Evolutionary conservation across 2,113 vertebrate species (phyloP).

Genomic region (human (Homo sapiens)): DNA sequence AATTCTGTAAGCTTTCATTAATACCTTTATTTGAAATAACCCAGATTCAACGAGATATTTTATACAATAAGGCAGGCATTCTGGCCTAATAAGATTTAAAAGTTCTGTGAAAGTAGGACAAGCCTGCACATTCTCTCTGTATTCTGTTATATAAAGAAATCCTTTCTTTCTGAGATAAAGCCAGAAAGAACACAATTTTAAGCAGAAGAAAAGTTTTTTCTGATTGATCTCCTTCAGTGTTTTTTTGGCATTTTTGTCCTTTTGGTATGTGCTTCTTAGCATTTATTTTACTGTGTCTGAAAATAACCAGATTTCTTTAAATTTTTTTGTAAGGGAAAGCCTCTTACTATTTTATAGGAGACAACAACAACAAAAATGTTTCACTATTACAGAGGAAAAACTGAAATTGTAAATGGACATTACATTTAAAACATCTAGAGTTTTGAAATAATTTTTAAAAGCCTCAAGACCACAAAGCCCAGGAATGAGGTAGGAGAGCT

Average conservation of each 20-base stretch:
- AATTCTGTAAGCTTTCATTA: constrained; percentile 38
- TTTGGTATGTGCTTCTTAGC: background rate
- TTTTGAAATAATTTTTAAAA: background rate
- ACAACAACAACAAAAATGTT: background rate
- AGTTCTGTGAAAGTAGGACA: constrained; percentile 63
- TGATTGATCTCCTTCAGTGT: constrained; percentile 43
- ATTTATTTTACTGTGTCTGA: constrained; percentile 26
- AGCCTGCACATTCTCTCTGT: constrained; percentile 3
- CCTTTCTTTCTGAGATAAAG: constrained; percentile 57
- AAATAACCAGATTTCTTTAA: constrained; percentile 46
- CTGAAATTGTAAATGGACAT: background rate
- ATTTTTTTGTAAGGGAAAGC: background rate
- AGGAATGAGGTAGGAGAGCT: background rate
- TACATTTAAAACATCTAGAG: background rate
- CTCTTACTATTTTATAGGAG: background rate
- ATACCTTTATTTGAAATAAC: constrained; percentile 56
- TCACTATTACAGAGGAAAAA: background rate
- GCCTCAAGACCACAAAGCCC: background rate
- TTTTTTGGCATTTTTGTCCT: constrained; percentile 45
- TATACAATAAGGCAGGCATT: constrained; percentile 34
- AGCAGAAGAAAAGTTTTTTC: constrained; percentile 45
- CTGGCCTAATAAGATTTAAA: background rate
- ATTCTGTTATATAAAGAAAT: constrained; percentile 52
- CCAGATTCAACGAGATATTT: constrained; percentile 51
- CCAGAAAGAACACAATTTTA: constrained; percentile 54